Percentiles rank a stretch among this genome's conserved stretches.
These are phyloP conservation scores for Diadromus collaris DNA, from an alignment of 2,888 invertebrate genomes.

Conservation along the genomic window DNA sequence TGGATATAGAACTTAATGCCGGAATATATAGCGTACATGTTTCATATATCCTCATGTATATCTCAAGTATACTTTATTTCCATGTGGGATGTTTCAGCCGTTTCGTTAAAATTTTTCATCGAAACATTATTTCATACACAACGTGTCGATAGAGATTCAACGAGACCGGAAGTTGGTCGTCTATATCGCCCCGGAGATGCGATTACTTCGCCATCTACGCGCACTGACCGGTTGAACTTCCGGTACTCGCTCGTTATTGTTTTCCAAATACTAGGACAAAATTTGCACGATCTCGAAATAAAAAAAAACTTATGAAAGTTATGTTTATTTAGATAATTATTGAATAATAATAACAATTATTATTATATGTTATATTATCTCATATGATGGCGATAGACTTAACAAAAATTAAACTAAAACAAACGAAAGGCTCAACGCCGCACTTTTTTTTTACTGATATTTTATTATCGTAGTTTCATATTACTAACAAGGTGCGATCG, in stretches of 20 bases:
- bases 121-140: not conserved
- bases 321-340: no score
- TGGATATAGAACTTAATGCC: no score
- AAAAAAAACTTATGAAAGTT: not conserved
- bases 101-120: not conserved
- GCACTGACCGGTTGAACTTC: not conserved
- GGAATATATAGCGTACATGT: no score
- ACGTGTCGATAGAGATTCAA: not conserved
- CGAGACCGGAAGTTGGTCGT: slow-evolving; percentile 2
- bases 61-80: no score
- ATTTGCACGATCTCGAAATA: not conserved
- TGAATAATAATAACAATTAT: no score
- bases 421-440: no score
- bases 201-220: slow-evolving; percentile 6
- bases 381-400: no score
- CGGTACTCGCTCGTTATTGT: not conserved
- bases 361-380: no score
- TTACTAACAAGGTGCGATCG: not conserved
- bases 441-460: no score
- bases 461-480: not conserved
- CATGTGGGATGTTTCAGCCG: no score
- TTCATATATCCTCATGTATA: no score
- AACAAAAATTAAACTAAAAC: no score
- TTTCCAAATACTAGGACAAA: not conserved
- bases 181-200: not conserved